Evolutionary conservation across 2,113 vertebrate species (phyloP).

Genomic region (Falco punctatus): DNA sequence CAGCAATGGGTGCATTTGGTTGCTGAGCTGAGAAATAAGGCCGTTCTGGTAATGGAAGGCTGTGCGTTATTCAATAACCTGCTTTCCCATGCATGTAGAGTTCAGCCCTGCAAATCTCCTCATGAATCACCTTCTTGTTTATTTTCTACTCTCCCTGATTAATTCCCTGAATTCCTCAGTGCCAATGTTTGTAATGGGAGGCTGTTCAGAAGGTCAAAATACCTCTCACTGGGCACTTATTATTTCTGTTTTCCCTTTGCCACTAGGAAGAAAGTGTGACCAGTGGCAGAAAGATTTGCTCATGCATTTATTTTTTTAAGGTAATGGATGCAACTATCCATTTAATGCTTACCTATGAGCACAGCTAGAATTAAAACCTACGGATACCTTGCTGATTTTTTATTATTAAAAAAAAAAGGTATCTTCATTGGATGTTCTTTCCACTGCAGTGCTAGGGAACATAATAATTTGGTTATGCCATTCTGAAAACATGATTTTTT

Average conservation of each 20-base stretch:
- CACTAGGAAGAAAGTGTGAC: background rate
- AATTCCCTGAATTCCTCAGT: slow-evolving; percentile 23
- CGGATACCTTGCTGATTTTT: background rate
- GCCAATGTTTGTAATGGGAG: background rate
- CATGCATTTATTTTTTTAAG: background rate
- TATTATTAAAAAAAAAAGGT: background rate
- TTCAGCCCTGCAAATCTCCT: background rate
- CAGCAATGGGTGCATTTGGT: fast-evolving
- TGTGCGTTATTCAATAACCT: background rate
- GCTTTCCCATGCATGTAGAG: background rate
- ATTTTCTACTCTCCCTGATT: slow-evolving; percentile 7
- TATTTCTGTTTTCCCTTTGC: background rate
- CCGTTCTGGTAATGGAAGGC: background rate
- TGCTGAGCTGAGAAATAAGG: background rate
- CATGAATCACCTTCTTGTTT: slow-evolving; percentile 53
- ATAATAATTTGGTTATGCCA: background rate
- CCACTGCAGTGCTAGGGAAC: background rate
- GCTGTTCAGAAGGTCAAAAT: slow-evolving; percentile 8
- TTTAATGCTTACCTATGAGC: background rate
- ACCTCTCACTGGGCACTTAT: background rate
- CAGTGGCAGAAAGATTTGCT: background rate
- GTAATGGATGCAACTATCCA: background rate
- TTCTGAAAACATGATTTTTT: background rate
- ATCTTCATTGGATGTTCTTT: background rate
- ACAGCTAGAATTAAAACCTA: background rate